Conservation (phyloP, 23 tunicate species). For the Halocynthia roretzi region DNA sequence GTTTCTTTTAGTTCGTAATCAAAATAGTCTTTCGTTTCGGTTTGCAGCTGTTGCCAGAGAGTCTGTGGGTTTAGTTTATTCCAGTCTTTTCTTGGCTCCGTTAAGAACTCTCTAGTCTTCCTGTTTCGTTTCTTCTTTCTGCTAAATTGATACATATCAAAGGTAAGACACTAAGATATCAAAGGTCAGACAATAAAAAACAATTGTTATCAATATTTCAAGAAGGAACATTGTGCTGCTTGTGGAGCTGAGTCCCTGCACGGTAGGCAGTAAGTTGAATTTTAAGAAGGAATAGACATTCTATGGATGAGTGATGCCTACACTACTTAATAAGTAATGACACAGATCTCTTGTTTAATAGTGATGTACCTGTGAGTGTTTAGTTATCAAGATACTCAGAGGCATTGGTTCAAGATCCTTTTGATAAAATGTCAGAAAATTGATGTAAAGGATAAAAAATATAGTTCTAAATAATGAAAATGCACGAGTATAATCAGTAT, state of each 20-base stretch:
- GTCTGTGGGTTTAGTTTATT: conserved; percentile 56
- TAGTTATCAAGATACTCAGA: conserved; percentile 1
- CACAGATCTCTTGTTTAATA: no score
- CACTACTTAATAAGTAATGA: no score
- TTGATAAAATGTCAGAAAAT: background rate
- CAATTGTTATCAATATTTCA: no score
- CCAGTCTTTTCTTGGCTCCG: conserved; percentile 40
- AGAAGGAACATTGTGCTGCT: no score
- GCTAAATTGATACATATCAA: background rate
- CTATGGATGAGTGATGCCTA: no score
- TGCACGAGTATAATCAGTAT: background rate
- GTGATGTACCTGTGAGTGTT: no score
- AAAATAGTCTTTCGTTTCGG: conserved; percentile 62
- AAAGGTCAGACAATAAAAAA: background rate
- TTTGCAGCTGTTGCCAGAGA: conserved; percentile 69
- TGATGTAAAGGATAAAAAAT: background rate
- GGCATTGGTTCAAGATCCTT: background rate
- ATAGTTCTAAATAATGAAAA: background rate
- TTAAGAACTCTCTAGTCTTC: background rate
- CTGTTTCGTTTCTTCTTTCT: background rate
- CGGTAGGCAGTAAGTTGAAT: no score
- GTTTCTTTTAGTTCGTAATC: conserved; percentile 26
- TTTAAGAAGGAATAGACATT: no score
- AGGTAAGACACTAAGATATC: background rate
- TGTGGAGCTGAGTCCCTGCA: no score